Evolutionary conservation across 2,113 vertebrate species (phyloP), one percentile per base, ranked within the genome.

Genomic region (Marmota flaviventris): DNA sequence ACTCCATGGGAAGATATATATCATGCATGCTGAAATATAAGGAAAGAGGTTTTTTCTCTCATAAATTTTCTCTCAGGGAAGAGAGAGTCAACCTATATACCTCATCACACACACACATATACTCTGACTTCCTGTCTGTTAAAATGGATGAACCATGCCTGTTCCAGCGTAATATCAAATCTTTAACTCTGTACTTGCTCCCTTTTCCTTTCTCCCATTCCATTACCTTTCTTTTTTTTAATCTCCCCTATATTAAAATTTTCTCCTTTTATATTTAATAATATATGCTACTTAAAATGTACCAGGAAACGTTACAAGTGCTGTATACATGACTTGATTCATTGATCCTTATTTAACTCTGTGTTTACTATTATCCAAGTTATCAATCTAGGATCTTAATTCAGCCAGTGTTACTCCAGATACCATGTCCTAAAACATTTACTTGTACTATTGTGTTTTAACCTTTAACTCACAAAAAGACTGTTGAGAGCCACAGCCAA

Each of bases 31-130:
- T 34, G 29, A 81, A 65, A 70, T 58, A 16, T 14, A 90, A 78
- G 22, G 75, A 29, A 69, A 37, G n/a, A 48, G 16, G 2, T 20
- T n/a, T 79, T 45, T 27, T 32, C 70, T 25, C 17, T 93, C 53
- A 61, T 85, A 72, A 94, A 77, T 76, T 81, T 45, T 39, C 42
- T 91, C n/a, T 85, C 42, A 75, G 69, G 14, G 7, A 83, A 96
- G 72, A 92, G 20, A 84, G 27, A 91, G 51, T 27, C 48, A 58
- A 37, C 9, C 16, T 84, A 16, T 2, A 24, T 48, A 82, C 3
- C 3, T 37, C 17, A n/a, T 87, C 63, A 37, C 17, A 63, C 48
- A n/a, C n/a, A 70, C 18, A 48, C 11, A 58, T 45, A 45, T 45
- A 9, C 22, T 63, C 25, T 56, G 42, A 53, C 7, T 56, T 65